Evolutionary conservation across 2,797 vertebrate species (phyloP), one percentile per base, ranked within the genome.

Genomic region (Arrhamphus sclerolepis): DNA sequence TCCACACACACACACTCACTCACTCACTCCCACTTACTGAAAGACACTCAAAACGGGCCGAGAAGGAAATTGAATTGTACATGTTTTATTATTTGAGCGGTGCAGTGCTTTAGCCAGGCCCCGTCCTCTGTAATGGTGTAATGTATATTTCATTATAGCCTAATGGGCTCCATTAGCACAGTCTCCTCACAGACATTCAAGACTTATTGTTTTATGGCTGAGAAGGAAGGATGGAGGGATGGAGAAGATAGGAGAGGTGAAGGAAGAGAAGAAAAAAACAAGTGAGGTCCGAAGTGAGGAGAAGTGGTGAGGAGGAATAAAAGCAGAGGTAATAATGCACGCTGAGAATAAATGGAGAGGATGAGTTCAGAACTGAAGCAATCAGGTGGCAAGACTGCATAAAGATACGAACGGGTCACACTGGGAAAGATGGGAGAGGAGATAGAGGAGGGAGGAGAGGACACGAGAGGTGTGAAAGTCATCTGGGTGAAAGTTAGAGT

Each of bases 11-110:
- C 61, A 43, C 48, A 48, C 50, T 53, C 47, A 66, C 58, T 52
- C 66, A 57, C 55, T 62, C 66, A 29, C 48, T 51, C 46, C 55
- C 43, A 65, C 60, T 67, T 68, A 66, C 47, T 64, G 75, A 75
- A 83, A 86, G 87, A 89, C 85, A 90, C 87, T 90, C 87, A 88
- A 86, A 89, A 88, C 66, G 66, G 81, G 62, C 81, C 85, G 81
- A 90, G 87, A 92, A 83, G 79, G 87, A 93, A 92, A 92, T 91
- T 91, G 83, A 94, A 93, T 84, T 91, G 81, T 93, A 94, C 92
- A 94, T 96, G 94, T 93, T 94, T 94, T 94, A 93, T 93, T 86
- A 84, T 87, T 92, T 91, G 92, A 94, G 91, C 92, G 82, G 93
- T 87, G 82, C 92, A 90, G 80, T 90, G 85, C 89, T 89, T 90